Evolutionary conservation across 2,113 vertebrate species (phyloP).

Genomic region (Procavia capensis): DNA sequence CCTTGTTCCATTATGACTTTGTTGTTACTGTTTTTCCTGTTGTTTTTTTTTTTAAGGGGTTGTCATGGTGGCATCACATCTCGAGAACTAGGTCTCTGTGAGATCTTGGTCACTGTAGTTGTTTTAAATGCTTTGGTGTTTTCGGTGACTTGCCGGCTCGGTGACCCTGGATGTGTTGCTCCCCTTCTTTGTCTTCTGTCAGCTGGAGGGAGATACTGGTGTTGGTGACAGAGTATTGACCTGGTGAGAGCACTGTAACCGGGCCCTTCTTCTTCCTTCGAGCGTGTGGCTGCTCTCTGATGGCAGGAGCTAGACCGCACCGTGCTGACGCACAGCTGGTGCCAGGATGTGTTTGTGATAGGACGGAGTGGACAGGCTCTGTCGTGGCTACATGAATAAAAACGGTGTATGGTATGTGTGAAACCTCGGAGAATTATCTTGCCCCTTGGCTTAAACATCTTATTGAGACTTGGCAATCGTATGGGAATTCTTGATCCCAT

Average conservation of each 20-base stretch:
- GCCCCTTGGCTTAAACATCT: not conserved
- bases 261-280: not conserved
- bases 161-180: not conserved
- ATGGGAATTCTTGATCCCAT: not conserved
- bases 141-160: not conserved
- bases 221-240: not conserved
- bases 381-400: not conserved
- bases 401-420: not conserved
- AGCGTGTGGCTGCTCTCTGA: not conserved
- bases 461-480: not conserved
- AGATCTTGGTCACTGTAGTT: not conserved
- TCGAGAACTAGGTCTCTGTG: not conserved
- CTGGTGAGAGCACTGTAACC: not conserved
- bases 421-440: not conserved
- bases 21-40: too few relatives aligned
- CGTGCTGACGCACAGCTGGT: not conserved
- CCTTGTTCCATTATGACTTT: too few relatives aligned
- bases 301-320: not conserved
- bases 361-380: not conserved
- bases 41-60: not conserved
- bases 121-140: not conserved
- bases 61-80: not conserved
- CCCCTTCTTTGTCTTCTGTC: not conserved
- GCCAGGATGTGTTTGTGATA: not conserved
- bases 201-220: not conserved